phyloP scores from a whole-genome alignment of 2,113 vertebrate genomes.

The Phoenicopterus ruber region DNA sequence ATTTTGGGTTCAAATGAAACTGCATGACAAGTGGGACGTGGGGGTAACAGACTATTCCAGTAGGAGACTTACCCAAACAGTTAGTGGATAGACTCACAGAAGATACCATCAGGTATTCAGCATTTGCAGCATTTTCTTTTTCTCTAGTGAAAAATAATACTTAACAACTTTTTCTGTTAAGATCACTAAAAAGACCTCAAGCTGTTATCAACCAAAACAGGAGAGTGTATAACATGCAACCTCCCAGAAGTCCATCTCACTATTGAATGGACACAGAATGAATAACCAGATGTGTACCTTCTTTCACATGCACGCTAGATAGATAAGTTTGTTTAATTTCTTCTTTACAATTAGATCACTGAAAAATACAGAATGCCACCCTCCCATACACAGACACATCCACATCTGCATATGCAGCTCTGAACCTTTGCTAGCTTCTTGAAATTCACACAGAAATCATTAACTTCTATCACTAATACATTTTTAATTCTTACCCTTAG shows the following conservation, averaged over 20 bases:
- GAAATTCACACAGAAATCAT: neutral
- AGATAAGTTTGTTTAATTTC: neutral
- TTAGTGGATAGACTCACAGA: neutral
- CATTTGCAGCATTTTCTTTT: neutral
- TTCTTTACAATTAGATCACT: neutral
- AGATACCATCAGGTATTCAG: neutral
- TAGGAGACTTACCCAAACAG: neutral
- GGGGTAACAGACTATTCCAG: neutral
- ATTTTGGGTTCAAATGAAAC: neutral
- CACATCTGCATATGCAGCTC: rapidly evolving
- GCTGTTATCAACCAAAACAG: neutral
- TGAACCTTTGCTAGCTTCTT: neutral
- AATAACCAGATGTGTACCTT: neutral
- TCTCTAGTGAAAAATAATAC: neutral
- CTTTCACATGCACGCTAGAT: neutral
- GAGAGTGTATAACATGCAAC: neutral
- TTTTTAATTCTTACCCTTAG: neutral
- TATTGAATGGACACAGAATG: neutral
- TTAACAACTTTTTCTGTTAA: neutral
- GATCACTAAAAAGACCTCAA: neutral
- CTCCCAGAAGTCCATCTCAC: neutral
- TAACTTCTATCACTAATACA: neutral
- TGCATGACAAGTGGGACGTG: neutral
- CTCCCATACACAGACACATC: neutral
- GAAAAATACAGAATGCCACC: neutral